Percentiles rank a stretch among this genome's conserved stretches.
Evolutionary conservation across 2,888 invertebrate genomes (phyloP).

Genomic region (Drosophila robusta): DNA sequence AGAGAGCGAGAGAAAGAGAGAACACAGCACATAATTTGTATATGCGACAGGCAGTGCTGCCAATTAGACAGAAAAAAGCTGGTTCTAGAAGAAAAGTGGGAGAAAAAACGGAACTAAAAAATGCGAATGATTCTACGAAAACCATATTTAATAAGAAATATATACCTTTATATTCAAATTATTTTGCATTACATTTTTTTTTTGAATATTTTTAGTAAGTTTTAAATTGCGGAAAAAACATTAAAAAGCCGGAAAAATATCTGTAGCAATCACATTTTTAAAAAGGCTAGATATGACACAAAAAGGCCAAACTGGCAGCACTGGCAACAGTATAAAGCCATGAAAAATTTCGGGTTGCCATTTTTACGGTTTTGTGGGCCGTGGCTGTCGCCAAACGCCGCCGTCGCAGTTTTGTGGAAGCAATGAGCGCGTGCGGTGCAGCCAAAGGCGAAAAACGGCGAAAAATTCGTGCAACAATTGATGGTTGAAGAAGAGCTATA

Average conservation of each 20-base stretch:
- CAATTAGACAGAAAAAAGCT: not conserved
- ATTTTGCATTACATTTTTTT: too few relatives aligned
- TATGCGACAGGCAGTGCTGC: constrained; percentile 17
- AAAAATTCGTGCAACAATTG: constrained; percentile 64
- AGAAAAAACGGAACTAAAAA: too few relatives aligned
- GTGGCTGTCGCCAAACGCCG: constrained; percentile 48
- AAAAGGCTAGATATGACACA: not conserved
- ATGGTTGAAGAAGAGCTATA: constrained; percentile 45
- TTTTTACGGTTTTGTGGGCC: constrained; percentile 55
- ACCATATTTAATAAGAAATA: too few relatives aligned
- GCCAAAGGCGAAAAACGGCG: constrained; percentile 58
- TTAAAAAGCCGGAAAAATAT: not conserved
- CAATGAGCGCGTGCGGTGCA: constrained; percentile 79
- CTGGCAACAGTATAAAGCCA: constrained; percentile 35
- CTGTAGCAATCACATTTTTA: not conserved
- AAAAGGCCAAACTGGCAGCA: not conserved
- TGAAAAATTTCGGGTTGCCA: constrained; percentile 60
- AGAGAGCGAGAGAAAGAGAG: constrained; percentile 9
- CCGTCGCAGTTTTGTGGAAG: constrained; percentile 69
- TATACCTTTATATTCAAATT: too few relatives aligned
- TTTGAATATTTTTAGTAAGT: too few relatives aligned
- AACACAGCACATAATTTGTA: constrained; percentile 15
- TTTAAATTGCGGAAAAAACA: too few relatives aligned
- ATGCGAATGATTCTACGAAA: too few relatives aligned
- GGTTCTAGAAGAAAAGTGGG: too few relatives aligned